Evolutionary conservation across 2,888 invertebrate genomes (phyloP).

Genomic region (Psylliodes chrysocephalus): DNA sequence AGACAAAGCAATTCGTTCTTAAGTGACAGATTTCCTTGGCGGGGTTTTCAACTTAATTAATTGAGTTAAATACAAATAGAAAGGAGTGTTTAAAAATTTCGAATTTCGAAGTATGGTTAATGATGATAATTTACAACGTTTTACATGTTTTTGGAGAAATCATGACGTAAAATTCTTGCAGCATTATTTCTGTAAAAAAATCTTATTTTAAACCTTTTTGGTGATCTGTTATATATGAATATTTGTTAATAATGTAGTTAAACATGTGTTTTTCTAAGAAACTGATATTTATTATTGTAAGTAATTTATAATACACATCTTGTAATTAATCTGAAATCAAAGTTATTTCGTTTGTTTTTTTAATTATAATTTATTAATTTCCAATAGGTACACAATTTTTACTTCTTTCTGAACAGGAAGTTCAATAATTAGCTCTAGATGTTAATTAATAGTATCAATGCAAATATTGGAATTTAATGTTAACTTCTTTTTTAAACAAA

Average conservation of each 20-base stretch:
- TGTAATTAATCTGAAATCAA: too few species aligned
- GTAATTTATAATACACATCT: too few species aligned
- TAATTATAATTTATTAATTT: not conserved
- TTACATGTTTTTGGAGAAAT: conserved; percentile 12
- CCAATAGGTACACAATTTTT: too few species aligned
- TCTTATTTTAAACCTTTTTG: not conserved
- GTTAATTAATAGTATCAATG: too few species aligned
- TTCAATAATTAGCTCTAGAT: too few species aligned
- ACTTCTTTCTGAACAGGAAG: too few species aligned
- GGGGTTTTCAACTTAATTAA: conserved; percentile 39
- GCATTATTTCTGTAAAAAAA: not conserved
- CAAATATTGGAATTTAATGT: too few species aligned
- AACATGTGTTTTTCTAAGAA: not conserved
- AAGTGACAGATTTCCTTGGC: conserved; percentile 37
- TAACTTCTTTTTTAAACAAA: too few species aligned
- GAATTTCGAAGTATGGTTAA: conserved; percentile 1
- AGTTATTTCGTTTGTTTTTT: too few species aligned
- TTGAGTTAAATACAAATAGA: not conserved
- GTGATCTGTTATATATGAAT: not conserved
- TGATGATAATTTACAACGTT: not conserved
- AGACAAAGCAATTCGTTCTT: conserved; percentile 25
- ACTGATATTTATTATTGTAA: too few species aligned
- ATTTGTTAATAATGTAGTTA: not conserved
- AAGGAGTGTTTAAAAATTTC: conserved; percentile 11
- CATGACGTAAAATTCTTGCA: not conserved